Percentiles rank a stretch among this genome's conserved stretches.
Evolutionary conservation across 1,140 invertebrate genomes (phyloP).

Genomic region (Caenorhabditis elegans): WBcel235 BX284604.4:14657501-14658000

Average conservation of each 20-base stretch:
- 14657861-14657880: too few relatives aligned
- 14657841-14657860: background rate
- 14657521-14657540: conserved; percentile 10
- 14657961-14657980: background rate
- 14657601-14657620: conserved; percentile 14
- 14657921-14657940: background rate
- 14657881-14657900: too few relatives aligned
- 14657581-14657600: conserved; percentile 19
- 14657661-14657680: conserved; percentile 34
- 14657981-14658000: background rate
- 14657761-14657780: background rate
- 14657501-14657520: background rate
- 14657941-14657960: background rate
- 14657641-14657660: conserved; percentile 27
- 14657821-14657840: background rate
- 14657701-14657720: background rate
- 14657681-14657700: conserved; percentile 43
- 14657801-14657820: background rate
- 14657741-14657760: background rate
- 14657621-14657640: conserved; percentile 18
- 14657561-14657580: background rate
- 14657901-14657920: background rate
- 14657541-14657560: conserved; percentile 30
- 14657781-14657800: background rate
- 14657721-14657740: background rate